Evolutionary conservation across 2,113 vertebrate genomes (phyloP).

Genomic region (Kryptolebias marmoratus): DNA sequence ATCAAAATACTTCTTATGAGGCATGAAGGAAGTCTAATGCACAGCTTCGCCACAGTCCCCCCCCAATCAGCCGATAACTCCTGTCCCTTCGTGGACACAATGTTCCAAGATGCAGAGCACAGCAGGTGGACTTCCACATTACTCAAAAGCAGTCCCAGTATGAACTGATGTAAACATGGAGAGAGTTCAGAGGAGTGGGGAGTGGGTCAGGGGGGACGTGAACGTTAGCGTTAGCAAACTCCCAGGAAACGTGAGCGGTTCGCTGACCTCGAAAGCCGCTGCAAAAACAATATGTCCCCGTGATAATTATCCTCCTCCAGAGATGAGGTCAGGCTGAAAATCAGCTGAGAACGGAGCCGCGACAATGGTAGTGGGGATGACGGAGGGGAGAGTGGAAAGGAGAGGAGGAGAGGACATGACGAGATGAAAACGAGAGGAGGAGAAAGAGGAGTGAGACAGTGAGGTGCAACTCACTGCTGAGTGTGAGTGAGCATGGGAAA

Average conservation of each 20-base stretch:
- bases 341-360: slow-evolving; percentile 73
- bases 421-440: slow-evolving; percentile 55
- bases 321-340: slow-evolving; percentile 76
- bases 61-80: slow-evolving; percentile 63
- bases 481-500: slow-evolving; percentile 83
- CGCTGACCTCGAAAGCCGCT: slow-evolving; percentile 63
- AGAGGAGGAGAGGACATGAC: slow-evolving; percentile 61
- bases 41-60: slow-evolving; percentile 66
- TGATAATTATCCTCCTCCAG: slow-evolving; percentile 75
- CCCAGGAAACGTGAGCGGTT: slow-evolving; percentile 62
- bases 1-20: not conserved
- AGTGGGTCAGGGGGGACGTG: not conserved
- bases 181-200: not conserved
- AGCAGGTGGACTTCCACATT: slow-evolving; percentile 53
- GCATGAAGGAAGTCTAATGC: too few relatives aligned
- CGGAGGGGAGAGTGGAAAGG: slow-evolving; percentile 53
- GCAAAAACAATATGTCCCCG: slow-evolving; percentile 74
- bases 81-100: slow-evolving; percentile 61
- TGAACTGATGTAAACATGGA: slow-evolving; percentile 51
- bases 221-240: slow-evolving; percentile 44
- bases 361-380: slow-evolving; percentile 60
- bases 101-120: slow-evolving; percentile 60
- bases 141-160: slow-evolving; percentile 53
- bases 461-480: slow-evolving; percentile 76
- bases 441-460: slow-evolving; percentile 37